phyloP scores from a whole-genome alignment of 2,113 vertebrate species.

The Tapirus terrestris region DNA sequence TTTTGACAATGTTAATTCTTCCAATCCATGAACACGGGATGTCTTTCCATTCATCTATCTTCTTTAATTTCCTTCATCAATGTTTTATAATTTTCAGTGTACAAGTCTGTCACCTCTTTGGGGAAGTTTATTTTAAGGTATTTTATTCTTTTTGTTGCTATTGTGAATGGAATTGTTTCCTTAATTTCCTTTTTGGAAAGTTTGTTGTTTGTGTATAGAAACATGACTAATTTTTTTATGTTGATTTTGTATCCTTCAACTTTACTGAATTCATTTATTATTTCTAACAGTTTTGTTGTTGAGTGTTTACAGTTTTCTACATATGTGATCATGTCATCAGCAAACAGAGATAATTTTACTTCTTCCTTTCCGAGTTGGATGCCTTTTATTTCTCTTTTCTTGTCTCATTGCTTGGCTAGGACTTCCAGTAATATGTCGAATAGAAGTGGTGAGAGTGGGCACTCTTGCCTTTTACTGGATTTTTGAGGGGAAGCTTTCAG shows the following conservation, averaged over 20 bases:
- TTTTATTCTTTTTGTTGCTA: background rate
- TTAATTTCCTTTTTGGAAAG: background rate
- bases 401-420: background rate
- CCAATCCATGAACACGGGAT: background rate
- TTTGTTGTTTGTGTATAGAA: background rate
- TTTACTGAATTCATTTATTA: background rate
- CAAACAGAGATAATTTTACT: background rate
- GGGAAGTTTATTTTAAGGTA: background rate
- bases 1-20: background rate
- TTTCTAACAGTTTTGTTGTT: conserved; percentile 6
- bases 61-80: background rate
- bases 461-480: background rate
- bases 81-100: background rate
- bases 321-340: background rate
- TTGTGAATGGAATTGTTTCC: background rate
- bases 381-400: background rate
- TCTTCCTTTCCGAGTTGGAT: background rate
- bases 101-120: background rate
- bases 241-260: background rate
- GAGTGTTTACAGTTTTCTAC: background rate
- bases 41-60: background rate
- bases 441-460: background rate
- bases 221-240: background rate
- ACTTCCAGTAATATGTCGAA: background rate
- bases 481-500: background rate